phyloP scores from a whole-genome alignment of 1,140 invertebrate genomes.

The Sitobion miscanthi region DNA sequence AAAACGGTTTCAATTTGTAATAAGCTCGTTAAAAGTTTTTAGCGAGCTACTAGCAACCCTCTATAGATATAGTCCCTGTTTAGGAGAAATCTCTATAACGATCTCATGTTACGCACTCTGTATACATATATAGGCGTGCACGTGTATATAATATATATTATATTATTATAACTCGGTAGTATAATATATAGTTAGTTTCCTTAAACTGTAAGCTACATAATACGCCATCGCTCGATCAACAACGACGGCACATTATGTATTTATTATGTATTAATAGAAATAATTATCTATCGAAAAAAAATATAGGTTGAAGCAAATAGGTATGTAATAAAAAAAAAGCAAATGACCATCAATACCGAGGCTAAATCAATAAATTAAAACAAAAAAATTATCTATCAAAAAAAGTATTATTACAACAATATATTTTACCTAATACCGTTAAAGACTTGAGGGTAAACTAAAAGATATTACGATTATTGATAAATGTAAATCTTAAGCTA shows the following conservation, averaged over 20 bases:
- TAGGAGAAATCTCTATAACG: not conserved
- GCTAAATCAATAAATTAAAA: not conserved
- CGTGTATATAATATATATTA: not conserved
- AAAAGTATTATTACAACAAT: too few species aligned
- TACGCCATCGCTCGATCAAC: not conserved
- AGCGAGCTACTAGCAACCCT: constrained; percentile 24
- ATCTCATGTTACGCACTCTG: constrained; percentile 6
- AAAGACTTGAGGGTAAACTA: not conserved
- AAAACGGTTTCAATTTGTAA: constrained; percentile 51
- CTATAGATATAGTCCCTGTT: not conserved
- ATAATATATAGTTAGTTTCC: not conserved
- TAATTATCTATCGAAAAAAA: not conserved
- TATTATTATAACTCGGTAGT: not conserved
- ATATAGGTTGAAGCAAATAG: too few species aligned
- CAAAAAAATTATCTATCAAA: not conserved
- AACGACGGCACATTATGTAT: not conserved
- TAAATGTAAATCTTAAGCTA: not conserved
- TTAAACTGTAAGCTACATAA: not conserved
- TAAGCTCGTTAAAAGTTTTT: constrained; percentile 54
- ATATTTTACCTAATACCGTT: not conserved
- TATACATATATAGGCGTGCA: not conserved
- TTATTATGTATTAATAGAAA: not conserved
- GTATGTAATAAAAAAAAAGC: too few species aligned
- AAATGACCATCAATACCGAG: too few species aligned
- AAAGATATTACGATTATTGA: not conserved